Evolutionary conservation across 2,888 invertebrate genomes (phyloP).

Genomic region (Epinotia demarniana): DNA sequence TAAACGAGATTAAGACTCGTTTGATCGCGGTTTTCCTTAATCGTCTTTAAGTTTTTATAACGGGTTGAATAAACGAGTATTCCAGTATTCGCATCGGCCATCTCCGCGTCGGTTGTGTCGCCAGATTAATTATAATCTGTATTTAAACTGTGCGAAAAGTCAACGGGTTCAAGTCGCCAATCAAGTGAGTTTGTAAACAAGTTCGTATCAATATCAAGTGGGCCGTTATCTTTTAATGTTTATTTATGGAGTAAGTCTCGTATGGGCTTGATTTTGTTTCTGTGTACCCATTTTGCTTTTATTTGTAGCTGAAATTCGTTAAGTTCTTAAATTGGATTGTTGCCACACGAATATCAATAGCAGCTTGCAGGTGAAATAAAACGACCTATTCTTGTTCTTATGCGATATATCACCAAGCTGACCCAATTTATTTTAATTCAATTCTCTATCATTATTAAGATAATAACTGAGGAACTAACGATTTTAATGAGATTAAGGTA

Average conservation of each 20-base stretch:
- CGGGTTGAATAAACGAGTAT: slow-evolving; percentile 35
- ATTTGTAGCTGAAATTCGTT: not conserved
- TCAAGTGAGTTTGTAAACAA: slow-evolving; percentile 26
- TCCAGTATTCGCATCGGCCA: slow-evolving; percentile 21
- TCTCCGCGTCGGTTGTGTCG: slow-evolving; percentile 28
- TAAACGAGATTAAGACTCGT: slow-evolving; percentile 12
- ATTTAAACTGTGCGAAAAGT: slow-evolving; percentile 8
- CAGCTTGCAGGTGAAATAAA: too few relatives aligned
- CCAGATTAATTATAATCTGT: slow-evolving; percentile 4
- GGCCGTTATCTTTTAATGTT: slow-evolving; percentile 15
- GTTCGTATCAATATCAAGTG: not conserved
- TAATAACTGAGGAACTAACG: too few relatives aligned
- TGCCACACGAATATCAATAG: too few relatives aligned
- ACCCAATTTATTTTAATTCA: slow-evolving; percentile 7
- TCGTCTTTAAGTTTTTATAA: slow-evolving; percentile 33
- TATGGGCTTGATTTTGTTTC: slow-evolving; percentile 1
- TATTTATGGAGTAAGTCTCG: not conserved
- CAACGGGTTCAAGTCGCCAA: not conserved
- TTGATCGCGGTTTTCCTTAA: slow-evolving; percentile 34
- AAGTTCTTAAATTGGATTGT: too few relatives aligned
- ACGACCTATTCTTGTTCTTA: not conserved
- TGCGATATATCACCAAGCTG: not conserved
- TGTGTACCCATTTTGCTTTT: not conserved
- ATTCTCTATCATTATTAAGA: not conserved
- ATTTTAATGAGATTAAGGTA: too few relatives aligned